Percentiles rank a stretch among this genome's conserved stretches.
Conservation (phyloP, 2,797 vertebrate genomes). For the Sphaeramia orbicularis region DNA sequence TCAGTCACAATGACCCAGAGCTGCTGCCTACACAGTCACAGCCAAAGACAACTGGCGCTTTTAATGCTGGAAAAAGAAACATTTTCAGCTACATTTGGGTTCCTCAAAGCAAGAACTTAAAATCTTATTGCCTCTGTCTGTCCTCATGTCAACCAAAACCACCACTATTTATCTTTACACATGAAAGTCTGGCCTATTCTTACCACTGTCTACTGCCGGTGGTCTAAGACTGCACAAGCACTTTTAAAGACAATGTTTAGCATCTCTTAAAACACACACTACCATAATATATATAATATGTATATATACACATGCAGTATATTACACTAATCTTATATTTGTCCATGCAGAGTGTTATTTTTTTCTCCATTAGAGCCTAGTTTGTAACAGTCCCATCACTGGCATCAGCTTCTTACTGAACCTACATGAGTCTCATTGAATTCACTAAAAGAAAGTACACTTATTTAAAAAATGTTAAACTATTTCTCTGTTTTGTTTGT, state of each 20-base stretch:
- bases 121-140: constrained; percentile 31
- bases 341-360: too few species aligned
- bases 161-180: constrained; percentile 67
- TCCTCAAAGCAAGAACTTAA: constrained; percentile 50
- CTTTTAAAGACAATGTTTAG: constrained; percentile 19
- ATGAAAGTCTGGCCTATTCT: constrained; percentile 57
- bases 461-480: too few species aligned
- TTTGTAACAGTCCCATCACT: too few species aligned
- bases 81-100: constrained; percentile 62
- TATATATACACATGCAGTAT: too few species aligned
- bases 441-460: too few species aligned
- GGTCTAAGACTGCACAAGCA: constrained; percentile 39
- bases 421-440: too few species aligned
- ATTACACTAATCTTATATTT: background rate
- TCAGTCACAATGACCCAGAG: constrained; percentile 61
- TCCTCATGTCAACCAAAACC: constrained; percentile 62
- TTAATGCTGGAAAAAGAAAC: constrained; percentile 53
- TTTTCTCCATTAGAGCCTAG: too few species aligned
- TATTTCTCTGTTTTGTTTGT: too few species aligned
- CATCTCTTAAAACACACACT: background rate
- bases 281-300: too few species aligned
- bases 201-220: constrained; percentile 64
- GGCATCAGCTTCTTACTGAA: too few species aligned
- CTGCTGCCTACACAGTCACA: constrained; percentile 56
- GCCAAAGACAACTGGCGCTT: constrained; percentile 63